Percentiles rank a stretch among this genome's conserved stretches.
These are phyloP conservation scores for Thera obeliscata DNA, from an alignment of 2,888 invertebrate genomes.

Conservation along the genomic window DNA sequence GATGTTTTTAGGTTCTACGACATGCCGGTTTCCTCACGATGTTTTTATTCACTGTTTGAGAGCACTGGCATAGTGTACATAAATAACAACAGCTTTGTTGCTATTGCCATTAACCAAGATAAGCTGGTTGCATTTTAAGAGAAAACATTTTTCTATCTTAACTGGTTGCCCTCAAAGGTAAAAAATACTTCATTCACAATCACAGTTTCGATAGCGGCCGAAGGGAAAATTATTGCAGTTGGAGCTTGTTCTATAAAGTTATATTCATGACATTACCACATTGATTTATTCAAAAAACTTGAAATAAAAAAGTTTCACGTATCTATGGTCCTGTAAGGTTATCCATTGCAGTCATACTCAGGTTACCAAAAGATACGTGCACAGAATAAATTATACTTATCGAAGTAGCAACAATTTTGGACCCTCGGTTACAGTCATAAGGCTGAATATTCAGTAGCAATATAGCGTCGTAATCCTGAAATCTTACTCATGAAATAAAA, in stretches of 20 bases:
- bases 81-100: too few species aligned
- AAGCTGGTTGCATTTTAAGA: too few species aligned
- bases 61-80: too few species aligned
- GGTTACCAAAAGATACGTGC: conserved; percentile 33
- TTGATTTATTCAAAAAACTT: conserved; percentile 29
- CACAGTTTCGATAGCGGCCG: too few species aligned
- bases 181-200: too few species aligned
- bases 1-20: too few species aligned
- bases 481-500: conserved; percentile 26
- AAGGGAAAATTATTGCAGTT: too few species aligned
- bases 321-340: conserved; percentile 34
- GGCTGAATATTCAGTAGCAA: conserved; percentile 10
- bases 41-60: too few species aligned
- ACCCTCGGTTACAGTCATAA: conserved; percentile 2
- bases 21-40: too few species aligned
- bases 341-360: conserved; percentile 38
- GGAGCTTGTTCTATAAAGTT: neutral
- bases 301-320: conserved; percentile 30
- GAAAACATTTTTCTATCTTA: too few species aligned
- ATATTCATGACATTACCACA: conserved; percentile 8
- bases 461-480: conserved; percentile 20
- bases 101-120: too few species aligned
- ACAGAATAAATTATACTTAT: conserved; percentile 21
- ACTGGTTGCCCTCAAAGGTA: too few species aligned
- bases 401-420: conserved; percentile 4